Conservation (phyloP, 2,113 vertebrate genomes). For the Puffinus mauretanicus region DNA sequence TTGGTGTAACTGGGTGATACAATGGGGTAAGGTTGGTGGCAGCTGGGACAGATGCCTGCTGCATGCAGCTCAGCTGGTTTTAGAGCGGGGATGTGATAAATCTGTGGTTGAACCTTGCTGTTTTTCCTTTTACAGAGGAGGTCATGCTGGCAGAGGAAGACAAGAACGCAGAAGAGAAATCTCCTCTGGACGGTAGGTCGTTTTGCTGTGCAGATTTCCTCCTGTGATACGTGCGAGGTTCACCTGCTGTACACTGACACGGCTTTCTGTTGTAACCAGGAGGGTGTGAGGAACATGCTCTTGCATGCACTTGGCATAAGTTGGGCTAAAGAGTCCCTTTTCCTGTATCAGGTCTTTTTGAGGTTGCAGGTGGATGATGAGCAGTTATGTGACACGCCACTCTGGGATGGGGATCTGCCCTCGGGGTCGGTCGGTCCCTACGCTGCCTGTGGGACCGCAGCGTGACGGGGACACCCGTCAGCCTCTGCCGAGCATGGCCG, state of each 20-base stretch:
- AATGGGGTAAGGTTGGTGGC: neutral
- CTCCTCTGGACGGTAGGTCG: conserved; percentile 87
- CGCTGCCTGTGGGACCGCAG: neutral
- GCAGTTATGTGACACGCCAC: neutral
- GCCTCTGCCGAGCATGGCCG: neutral
- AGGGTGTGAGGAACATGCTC: neutral
- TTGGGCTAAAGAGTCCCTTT: neutral
- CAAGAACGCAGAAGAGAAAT: conserved; percentile 91
- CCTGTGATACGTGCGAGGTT: neutral
- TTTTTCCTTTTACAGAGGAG: conserved; percentile 83
- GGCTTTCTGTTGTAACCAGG: neutral
- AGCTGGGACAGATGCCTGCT: neutral
- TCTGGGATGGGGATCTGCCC: conserved; percentile 31
- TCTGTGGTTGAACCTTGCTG: neutral
- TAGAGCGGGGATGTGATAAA: rapidly evolving
- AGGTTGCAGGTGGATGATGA: conserved; percentile 6
- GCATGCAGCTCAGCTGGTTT: neutral
- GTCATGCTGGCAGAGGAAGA: conserved; percentile 98
- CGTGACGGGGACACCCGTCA: neutral
- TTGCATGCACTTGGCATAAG: neutral
- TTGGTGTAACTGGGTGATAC: neutral
- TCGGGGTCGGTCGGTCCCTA: neutral
- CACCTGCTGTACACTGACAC: neutral
- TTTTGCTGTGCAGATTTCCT: neutral
- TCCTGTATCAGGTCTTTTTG: neutral